These are phyloP conservation scores for Acleris cristana DNA, from an alignment of 2,888 invertebrate species.

Conservation along the genomic window DNA sequence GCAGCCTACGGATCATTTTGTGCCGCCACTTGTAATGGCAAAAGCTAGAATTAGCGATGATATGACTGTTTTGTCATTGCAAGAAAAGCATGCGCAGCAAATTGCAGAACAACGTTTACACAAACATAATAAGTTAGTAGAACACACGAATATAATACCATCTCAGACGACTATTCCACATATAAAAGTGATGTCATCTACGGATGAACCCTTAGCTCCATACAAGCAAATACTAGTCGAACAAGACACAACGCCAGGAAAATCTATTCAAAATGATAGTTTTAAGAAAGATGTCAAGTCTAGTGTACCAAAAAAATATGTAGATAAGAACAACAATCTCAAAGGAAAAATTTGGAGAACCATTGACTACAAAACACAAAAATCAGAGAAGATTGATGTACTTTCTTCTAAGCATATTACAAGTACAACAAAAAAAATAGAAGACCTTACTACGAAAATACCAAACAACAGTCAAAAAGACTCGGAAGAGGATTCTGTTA, in stretches of 20 bases:
- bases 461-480: conserved; percentile 44
- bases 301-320: conserved; percentile 68
- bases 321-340: conserved; percentile 57
- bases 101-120: conserved; percentile 60
- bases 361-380: conserved; percentile 47
- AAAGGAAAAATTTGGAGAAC: conserved; percentile 56
- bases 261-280: conserved; percentile 44
- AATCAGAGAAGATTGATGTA: conserved; percentile 46
- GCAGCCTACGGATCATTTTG: conserved; percentile 79
- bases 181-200: conserved; percentile 33
- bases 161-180: conserved; percentile 39
- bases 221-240: conserved; percentile 12
- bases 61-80: conserved; percentile 76
- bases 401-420: conserved; percentile 29
- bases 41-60: conserved; percentile 79
- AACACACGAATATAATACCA: conserved; percentile 40
- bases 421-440: conserved; percentile 32
- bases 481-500: conserved; percentile 55
- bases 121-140: conserved; percentile 48
- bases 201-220: conserved; percentile 44
- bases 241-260: conserved; percentile 45
- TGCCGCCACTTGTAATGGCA: conserved; percentile 80
- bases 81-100: conserved; percentile 79
- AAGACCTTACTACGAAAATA: conserved; percentile 38
- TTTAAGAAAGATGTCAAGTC: conserved; percentile 59